Percentiles rank a stretch among this genome's conserved stretches.
These are phyloP conservation scores for Arvicanthis niloticus DNA, from an alignment of 2,113 vertebrate species.

Conservation along the genomic window DNA sequence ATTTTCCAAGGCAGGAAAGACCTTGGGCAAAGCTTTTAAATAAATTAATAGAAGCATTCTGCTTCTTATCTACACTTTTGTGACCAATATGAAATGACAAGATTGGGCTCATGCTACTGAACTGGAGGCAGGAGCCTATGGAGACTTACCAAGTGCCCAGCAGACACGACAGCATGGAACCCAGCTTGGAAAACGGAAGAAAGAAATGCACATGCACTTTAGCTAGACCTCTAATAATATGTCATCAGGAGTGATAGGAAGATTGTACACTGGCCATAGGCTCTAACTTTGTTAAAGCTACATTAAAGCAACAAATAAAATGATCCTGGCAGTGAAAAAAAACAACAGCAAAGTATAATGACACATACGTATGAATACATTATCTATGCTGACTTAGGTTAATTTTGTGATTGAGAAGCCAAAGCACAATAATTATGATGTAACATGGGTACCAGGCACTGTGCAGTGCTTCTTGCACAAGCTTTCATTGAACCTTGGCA, in stretches of 20 bases:
- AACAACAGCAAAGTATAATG: background rate
- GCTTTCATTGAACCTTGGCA: background rate
- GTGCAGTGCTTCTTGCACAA: background rate
- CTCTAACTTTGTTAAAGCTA: background rate
- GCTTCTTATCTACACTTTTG: slow-evolving; percentile 64
- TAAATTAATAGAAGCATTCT: slow-evolving; percentile 73
- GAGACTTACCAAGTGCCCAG: background rate
- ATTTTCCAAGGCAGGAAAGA: background rate
- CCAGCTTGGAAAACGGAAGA: background rate
- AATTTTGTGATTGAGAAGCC: background rate
- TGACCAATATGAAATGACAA: slow-evolving; percentile 62
- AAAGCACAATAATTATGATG: background rate
- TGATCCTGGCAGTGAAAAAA: background rate
- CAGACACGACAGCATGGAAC: background rate
- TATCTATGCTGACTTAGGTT: background rate
- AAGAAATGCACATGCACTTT: background rate
- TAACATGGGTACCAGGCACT: background rate
- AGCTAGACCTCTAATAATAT: background rate
- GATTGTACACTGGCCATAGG: background rate
- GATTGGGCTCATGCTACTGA: slow-evolving; percentile 8
- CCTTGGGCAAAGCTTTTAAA: slow-evolving; percentile 55
- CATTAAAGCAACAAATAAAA: slow-evolving; percentile 19
- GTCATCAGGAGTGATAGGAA: background rate
- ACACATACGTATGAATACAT: background rate
- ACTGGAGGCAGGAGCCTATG: slow-evolving; percentile 14